Base-by-base conservation (phyloP, 2,888 invertebrate genomes). In the Frankliniella fusca region DNA sequence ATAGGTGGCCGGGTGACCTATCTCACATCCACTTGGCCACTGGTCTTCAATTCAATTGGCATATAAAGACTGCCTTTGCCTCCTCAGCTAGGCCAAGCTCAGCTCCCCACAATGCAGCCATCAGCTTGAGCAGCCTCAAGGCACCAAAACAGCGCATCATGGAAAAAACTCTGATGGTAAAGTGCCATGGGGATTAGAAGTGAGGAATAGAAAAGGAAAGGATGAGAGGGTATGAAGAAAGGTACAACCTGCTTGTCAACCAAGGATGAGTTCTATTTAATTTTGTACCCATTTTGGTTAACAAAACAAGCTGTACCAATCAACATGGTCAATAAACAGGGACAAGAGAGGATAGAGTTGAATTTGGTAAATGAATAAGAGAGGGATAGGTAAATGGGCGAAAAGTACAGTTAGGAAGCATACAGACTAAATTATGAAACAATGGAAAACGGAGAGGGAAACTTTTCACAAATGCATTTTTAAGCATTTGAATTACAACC, bases 1-100 rank as follows among this genome's bases (percentile, higher is more conserved):
- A 82, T 76, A 80, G 80, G 54, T n/a, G 50, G 65, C 27, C 50
- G 80, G 82, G 70, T 76, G 70, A 76, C 70, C 70, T 27, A 76
- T 76, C 70, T 76, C 70, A 76, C 70, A 76, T 76, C 70, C 70
- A 76, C 70, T 76, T 76, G 70, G 70, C 23, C n/a, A 76, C 23
- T 76, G 70, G 70, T 23, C 70, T 27, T 27, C 27, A 76, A 27
- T 76, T 76, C 70, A 76, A 76, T 76, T 76, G 70, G 70, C 70
- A 76, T 76, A 76, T 76, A 76, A 76, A 76, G 70, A 76, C 70
- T 76, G 70, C 27, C 70, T 27, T 27, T 76, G 70, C 23, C 23
- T 9, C 70, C 27, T 23, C 61, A 18, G 20, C 61, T 18, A n/a
- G 18, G 61, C 61, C 61, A n/a, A 61, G 61, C 61, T 54, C 15